Base-by-base conservation (phyloP, 1,140 invertebrate species). In the Octopus bimaculoides region DNA sequence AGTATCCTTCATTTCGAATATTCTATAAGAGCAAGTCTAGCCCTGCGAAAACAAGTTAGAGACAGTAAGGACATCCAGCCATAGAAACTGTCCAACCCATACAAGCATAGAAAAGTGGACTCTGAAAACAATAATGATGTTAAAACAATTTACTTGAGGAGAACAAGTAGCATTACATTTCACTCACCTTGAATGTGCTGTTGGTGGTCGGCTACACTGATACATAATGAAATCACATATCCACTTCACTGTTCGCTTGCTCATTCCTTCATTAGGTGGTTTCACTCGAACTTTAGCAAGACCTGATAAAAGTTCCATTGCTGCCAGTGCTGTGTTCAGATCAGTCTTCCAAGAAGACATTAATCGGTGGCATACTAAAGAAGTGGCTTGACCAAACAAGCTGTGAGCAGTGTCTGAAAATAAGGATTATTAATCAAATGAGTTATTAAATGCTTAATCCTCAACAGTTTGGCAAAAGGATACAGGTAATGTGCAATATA, bases 341-440 rank as follows among this genome's bases (percentile, higher is more conserved):
- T 98, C 97, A 1, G 94, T 94, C 91, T 97, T 98, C 97, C 97
- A 99, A 0, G 96, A 96, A 0, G 96, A 96, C 86, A 98, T 98
- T 53, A 98, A 91, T 66, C 96, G 93, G 89, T 97, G 96, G 88
- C 96, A 98, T 9, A 98, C 96, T 82, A 98, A 91, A 87, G 97
- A 97, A 0, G 96, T 97, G 4, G 96, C 95, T 80, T 95, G 92
- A 0, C 97, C 95, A 88, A 97, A 97, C 79, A 98, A 88, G 14
- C 95, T 95, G 86, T 95, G 93, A 5, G 95, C 95, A 84, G 93
- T 94, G 91, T 95, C 94, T 95, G 84, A 56, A 80, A 80, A 26
- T 75, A 55, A 75, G 14, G 26, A 14, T 20, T 41, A 41, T 41
- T 41, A 41, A 41, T 41, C 26, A 41, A 41, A 41, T 41, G 1